phyloP scores from a whole-genome alignment of 2,888 invertebrate species.

The Adela reaumurella region DNA sequence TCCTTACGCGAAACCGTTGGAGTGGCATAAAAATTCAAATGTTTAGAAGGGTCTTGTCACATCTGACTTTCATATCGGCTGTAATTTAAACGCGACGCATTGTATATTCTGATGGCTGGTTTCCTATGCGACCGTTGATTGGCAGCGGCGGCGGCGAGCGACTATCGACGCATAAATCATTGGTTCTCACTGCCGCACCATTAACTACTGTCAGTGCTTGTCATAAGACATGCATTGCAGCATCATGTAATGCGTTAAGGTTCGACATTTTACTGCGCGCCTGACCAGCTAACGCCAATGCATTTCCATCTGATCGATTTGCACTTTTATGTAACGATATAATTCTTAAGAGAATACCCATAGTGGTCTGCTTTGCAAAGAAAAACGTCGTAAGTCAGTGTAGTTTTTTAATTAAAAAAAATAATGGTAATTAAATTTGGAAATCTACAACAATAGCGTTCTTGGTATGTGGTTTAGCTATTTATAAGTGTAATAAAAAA shows the following conservation, averaged over 20 bases:
- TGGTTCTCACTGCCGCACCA: background rate
- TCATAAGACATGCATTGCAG: background rate
- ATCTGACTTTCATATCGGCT: background rate
- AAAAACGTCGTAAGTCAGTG: no score
- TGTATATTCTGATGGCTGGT: background rate
- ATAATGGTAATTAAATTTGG: no score
- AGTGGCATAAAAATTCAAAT: background rate
- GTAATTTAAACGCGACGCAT: background rate
- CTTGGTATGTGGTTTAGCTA: no score
- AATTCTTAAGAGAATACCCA: no score
- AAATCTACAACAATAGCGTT: no score
- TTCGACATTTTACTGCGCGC: background rate
- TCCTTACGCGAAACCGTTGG: no score
- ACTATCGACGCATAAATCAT: background rate
- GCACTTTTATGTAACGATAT: no score
- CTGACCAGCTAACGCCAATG: background rate
- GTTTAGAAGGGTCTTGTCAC: background rate
- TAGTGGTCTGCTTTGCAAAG: no score
- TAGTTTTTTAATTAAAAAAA: no score
- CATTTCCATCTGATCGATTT: background rate
- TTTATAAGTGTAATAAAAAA: no score
- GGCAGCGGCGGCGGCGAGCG: background rate
- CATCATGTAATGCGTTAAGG: background rate
- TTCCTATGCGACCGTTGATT: background rate
- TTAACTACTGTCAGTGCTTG: background rate